A percentile compares a stretch with the other conserved stretches of the same genome.
These are phyloP conservation scores for Candoia aspera DNA, from an alignment of 2,113 vertebrate species.

Conservation along the genomic window DNA sequence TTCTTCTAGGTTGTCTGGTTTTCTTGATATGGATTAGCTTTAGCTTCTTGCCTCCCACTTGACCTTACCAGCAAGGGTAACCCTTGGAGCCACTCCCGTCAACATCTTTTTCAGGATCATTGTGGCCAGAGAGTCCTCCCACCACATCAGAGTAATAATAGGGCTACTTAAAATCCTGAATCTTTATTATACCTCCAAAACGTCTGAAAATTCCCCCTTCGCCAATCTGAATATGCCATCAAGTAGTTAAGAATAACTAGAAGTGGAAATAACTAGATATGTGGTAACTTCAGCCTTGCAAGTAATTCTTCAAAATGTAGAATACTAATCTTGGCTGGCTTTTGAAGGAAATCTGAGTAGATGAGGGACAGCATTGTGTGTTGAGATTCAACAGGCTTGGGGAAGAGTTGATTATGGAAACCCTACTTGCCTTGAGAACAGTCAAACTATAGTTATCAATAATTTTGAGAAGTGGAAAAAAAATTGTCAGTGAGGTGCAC, in stretches of 20 bases:
- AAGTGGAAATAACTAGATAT: not conserved
- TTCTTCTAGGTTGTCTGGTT: no score
- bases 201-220: not conserved
- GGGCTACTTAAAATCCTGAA: not conserved
- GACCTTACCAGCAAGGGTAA: not conserved
- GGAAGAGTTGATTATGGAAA: accelerated
- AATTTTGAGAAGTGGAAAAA: constrained; percentile 20
- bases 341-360: not conserved
- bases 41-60: not conserved
- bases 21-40: not conserved
- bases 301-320: not conserved
- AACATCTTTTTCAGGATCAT: no score
- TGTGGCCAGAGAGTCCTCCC: not conserved
- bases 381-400: accelerated
- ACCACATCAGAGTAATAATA: not conserved
- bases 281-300: not conserved
- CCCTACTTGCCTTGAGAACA: accelerated
- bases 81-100: no score
- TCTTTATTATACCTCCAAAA: not conserved
- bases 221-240: not conserved
- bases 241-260: not conserved
- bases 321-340: not conserved
- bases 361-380: not conserved
- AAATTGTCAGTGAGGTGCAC: constrained; percentile 12
- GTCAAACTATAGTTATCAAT: not conserved